Percentiles rank a stretch among this genome's conserved stretches.
These are phyloP conservation scores for Ifrita kowaldi DNA, from an alignment of 2,113 vertebrate genomes.

Conservation along the genomic window DNA sequence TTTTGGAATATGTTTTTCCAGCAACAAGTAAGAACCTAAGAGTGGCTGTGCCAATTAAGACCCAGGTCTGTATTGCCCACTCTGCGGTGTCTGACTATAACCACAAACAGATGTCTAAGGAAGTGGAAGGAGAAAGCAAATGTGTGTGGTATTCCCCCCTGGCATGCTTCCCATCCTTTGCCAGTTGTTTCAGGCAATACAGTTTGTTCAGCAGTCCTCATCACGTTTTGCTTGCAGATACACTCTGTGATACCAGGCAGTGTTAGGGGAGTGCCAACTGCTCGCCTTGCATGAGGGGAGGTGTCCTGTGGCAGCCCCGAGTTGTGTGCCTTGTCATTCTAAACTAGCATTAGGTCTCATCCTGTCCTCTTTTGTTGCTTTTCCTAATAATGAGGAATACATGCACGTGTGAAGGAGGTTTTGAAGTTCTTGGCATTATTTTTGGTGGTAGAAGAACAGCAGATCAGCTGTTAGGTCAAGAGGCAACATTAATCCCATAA, in stretches of 20 bases:
- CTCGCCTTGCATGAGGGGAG: not conserved
- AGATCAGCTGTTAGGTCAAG: not conserved
- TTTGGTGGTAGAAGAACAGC: not conserved
- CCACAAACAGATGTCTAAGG: not conserved
- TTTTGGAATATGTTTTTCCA: not conserved
- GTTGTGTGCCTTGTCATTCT: not conserved
- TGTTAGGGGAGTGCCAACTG: not conserved
- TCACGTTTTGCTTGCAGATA: not conserved
- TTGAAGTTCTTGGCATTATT: not conserved
- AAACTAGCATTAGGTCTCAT: not conserved
- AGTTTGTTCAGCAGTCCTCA: not conserved
- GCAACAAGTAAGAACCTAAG: not conserved
- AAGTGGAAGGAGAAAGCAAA: not conserved
- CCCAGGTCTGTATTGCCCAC: not conserved
- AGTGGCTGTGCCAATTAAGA: not conserved
- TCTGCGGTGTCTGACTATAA: not conserved
- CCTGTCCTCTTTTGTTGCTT: not conserved
- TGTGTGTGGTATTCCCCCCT: fast-evolving
- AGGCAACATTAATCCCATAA: not conserved
- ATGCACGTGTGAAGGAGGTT: not conserved
- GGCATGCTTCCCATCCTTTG: not conserved
- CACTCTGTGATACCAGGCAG: not conserved
- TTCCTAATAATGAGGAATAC: not conserved
- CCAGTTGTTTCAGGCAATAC: not conserved
- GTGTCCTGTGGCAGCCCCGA: not conserved